Evolutionary conservation across 2,888 invertebrate genomes (phyloP).

Genomic region (Cryptocephalus primarius): DNA sequence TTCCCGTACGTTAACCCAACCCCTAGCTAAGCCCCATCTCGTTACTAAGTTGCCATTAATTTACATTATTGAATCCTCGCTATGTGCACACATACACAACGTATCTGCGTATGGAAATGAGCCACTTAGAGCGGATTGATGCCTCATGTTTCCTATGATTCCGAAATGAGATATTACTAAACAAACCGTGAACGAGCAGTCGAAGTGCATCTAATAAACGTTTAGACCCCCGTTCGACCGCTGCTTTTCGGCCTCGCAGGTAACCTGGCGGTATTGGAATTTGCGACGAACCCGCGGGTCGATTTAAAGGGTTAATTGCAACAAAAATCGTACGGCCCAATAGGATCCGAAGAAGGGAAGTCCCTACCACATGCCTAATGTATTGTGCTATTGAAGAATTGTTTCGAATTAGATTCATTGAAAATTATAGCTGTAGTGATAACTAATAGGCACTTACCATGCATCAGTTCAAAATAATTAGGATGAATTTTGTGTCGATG

Average conservation of each 20-base stretch:
- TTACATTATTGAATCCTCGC: conserved; percentile 22
- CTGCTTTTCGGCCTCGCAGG: conserved; percentile 8
- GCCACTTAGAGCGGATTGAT: conserved; percentile 24
- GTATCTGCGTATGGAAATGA: conserved; percentile 21
- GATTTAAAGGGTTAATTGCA: too few relatives aligned
- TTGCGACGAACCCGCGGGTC: not conserved
- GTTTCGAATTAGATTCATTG: too few relatives aligned
- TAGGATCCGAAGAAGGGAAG: too few relatives aligned
- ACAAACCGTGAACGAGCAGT: conserved; percentile 11
- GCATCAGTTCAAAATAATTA: too few relatives aligned
- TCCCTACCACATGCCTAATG: too few relatives aligned
- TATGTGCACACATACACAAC: conserved; percentile 8
- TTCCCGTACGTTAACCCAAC: too few relatives aligned
- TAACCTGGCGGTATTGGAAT: conserved; percentile 1
- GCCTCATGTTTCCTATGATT: conserved; percentile 23
- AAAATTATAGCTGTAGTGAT: too few relatives aligned
- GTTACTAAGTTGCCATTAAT: conserved; percentile 15
- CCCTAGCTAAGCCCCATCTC: too few relatives aligned
- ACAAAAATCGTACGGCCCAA: too few relatives aligned
- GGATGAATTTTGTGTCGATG: too few relatives aligned
- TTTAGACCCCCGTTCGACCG: conserved; percentile 11
- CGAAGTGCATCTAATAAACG: conserved; percentile 15
- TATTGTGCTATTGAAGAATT: too few relatives aligned
- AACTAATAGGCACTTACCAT: too few relatives aligned
- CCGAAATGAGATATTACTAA: conserved; percentile 22